Base-by-base conservation (phyloP, 2,113 vertebrate species). In the Sylvia atricapilla region DNA sequence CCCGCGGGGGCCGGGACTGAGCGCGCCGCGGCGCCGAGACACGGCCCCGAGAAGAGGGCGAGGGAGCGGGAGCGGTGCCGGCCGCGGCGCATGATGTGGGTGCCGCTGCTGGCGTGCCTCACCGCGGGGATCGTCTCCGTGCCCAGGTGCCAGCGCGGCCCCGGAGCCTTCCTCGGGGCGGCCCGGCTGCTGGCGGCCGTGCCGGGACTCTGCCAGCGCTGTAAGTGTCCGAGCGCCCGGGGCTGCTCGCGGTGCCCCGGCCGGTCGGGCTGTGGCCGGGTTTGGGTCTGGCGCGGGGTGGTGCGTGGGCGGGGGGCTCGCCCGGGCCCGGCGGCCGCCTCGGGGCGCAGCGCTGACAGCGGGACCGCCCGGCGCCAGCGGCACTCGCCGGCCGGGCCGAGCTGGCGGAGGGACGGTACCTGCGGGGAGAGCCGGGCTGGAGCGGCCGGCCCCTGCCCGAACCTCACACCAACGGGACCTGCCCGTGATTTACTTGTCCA, bases 121-220 rank as follows among this genome's bases (percentile, higher is more conserved):
- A 84, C 97, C 43, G 95, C 95, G 62, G 93, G 96, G 70, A 93
- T 97, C 67, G 66, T 95, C 95, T 95, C 96, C 56, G 87, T 97
- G 95, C 98, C 96, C 53, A 97, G 87, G 91, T 95, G 94, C 97
- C 97, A 95, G 76, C 96, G 96, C 76, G 95, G 97, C 89, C 97
- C 97, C 75, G 97, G 93, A 87, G 35, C 94, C 24, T 70, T 97
- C 37, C 93, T 98, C 28, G 93, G 93, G 91, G 96, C 94, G 41
- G 97, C 94, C 91, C 92, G 98, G 80, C 68, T 97, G 89, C 95
- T 98, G 88, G 97, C 97, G 53, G 93, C 97, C 68, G 92, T 94
- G 93, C 94, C 97, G 59, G 98, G 97, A 95, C 91, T 97, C 92
- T 93, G 96, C 86, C 97, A 97, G 83, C 97, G 93, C 89, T 92